Evolutionary conservation across 2,113 vertebrate genomes (phyloP).

Genomic region (Epinephelus moara): DNA sequence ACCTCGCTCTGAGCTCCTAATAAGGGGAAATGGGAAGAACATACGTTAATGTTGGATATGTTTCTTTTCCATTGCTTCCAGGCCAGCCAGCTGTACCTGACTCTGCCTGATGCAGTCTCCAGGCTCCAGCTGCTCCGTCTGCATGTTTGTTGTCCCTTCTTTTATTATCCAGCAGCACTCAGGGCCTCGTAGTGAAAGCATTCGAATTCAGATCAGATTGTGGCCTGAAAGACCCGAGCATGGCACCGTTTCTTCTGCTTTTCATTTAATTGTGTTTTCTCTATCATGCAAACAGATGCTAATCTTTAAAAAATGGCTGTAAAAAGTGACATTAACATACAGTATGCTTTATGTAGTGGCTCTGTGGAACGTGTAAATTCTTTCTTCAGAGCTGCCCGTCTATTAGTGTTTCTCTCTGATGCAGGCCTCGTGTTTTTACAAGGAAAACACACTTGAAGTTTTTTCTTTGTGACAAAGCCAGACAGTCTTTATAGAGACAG

Average conservation of each 20-base stretch:
- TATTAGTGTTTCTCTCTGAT: conserved; percentile 27
- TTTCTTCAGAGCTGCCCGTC: conserved; percentile 32
- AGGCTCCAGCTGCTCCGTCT: conserved; percentile 48
- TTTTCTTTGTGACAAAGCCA: conserved; percentile 49
- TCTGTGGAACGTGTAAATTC: conserved; percentile 44
- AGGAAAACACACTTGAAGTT: conserved; percentile 45
- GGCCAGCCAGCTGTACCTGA: not conserved
- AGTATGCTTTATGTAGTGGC: conserved; percentile 18
- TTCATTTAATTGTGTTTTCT: conserved; percentile 24
- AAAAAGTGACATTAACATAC: conserved; percentile 55
- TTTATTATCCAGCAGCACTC: conserved; percentile 26
- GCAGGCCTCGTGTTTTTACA: conserved; percentile 45
- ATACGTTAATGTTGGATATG: conserved; percentile 50
- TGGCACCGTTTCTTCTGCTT: not conserved
- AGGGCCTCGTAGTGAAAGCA: not conserved
- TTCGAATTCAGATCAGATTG: conserved; percentile 37
- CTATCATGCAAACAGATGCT: conserved; percentile 56
- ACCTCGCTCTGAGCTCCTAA: conserved; percentile 55
- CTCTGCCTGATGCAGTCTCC: conserved; percentile 7
- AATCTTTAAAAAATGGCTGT: conserved; percentile 34
- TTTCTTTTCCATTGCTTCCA: conserved; percentile 57
- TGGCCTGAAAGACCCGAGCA: not conserved
- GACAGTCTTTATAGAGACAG: conserved; percentile 32
- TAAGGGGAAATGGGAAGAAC: conserved; percentile 60
- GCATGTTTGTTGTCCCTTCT: conserved; percentile 8